A percentile compares a stretch with the other conserved stretches of the same genome.
These are phyloP conservation scores for Drosophila rhopaloa DNA, from an alignment of 1,140 invertebrate species.

Conservation along the genomic window DNA sequence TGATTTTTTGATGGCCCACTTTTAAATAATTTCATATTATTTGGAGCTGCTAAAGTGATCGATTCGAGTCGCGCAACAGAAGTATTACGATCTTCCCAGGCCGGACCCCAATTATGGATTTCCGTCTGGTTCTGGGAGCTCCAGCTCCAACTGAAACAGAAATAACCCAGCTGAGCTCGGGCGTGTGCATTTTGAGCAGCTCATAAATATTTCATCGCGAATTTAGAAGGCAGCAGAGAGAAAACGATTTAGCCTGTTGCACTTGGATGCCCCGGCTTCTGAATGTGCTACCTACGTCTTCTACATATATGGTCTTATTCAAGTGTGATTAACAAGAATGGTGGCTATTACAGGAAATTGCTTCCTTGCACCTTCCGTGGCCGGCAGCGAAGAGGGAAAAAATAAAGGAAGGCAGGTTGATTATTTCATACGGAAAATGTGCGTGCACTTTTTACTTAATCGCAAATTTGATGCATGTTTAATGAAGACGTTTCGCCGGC, in stretches of 20 bases:
- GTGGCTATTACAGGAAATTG: conserved; percentile 83
- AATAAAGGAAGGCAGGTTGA: conserved; percentile 32
- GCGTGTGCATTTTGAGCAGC: conserved; percentile 50
- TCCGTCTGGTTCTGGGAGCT: neutral
- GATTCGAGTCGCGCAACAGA: conserved; percentile 38
- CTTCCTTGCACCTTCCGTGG: conserved; percentile 82
- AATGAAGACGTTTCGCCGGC: conserved; percentile 75
- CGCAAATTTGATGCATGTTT: conserved; percentile 73
- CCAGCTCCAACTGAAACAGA: conserved; percentile 14
- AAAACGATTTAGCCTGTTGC: conserved; percentile 55
- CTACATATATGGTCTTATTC: conserved; percentile 18
- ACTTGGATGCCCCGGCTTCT: conserved; percentile 60
- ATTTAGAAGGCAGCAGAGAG: conserved; percentile 58
- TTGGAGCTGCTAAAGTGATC: conserved; percentile 49
- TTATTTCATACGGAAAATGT: conserved; percentile 63
- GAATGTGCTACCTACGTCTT: conserved; percentile 24
- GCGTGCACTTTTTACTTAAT: conserved; percentile 82
- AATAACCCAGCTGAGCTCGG: conserved; percentile 18
- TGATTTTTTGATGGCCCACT: conserved; percentile 17
- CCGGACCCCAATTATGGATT: conserved; percentile 55
- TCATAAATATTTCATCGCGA: conserved; percentile 82
- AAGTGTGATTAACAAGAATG: conserved; percentile 83
- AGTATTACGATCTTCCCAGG: conserved; percentile 33
- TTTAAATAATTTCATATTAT: conserved; percentile 41
- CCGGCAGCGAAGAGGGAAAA: conserved; percentile 8